Percentiles rank a stretch among this genome's conserved stretches.
Conservation (phyloP, 2,888 invertebrate genomes). For the Idaea aversata region DNA sequence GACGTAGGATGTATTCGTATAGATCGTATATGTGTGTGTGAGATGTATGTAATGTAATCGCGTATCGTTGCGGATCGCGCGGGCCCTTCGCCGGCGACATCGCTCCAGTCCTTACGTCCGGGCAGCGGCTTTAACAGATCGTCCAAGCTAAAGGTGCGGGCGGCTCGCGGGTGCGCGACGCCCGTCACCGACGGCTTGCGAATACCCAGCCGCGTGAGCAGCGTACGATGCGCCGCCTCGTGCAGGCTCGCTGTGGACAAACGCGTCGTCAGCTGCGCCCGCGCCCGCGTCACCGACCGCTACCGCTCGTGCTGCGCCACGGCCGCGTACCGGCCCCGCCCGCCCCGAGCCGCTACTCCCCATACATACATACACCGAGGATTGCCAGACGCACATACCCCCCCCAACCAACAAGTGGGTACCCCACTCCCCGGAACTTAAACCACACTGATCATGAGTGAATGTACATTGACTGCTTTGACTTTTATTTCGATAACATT, state of each 20-base stretch:
- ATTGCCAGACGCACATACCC: slow-evolving; percentile 45
- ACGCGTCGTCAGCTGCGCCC: slow-evolving; percentile 46
- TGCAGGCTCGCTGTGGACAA: slow-evolving; percentile 78
- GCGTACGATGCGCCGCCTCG: slow-evolving; percentile 82
- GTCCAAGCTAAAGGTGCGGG: slow-evolving; percentile 93
- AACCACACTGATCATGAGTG: not conserved
- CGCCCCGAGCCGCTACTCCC: slow-evolving; percentile 53
- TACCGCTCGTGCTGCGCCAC: slow-evolving; percentile 53
- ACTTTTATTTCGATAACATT: not conserved
- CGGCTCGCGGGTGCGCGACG: slow-evolving; percentile 85
- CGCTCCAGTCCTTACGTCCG: slow-evolving; percentile 86
- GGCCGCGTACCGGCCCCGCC: slow-evolving; percentile 54
- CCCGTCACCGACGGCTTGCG: slow-evolving; percentile 93
- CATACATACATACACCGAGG: slow-evolving; percentile 53
- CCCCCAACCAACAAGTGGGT: not conserved
- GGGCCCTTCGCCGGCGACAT: slow-evolving; percentile 50
- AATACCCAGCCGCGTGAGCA: slow-evolving; percentile 92
- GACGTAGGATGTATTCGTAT: slow-evolving; percentile 1
- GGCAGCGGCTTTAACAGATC: slow-evolving; percentile 91
- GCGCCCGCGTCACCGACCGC: slow-evolving; percentile 25
- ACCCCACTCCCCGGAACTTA: not conserved
- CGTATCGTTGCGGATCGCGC: slow-evolving; percentile 60
- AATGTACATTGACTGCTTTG: not conserved
- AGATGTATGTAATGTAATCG: slow-evolving; percentile 17
- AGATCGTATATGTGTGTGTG: slow-evolving; percentile 6